Base-by-base conservation (phyloP, 92 coral and sea anemone genomes). In the Epizoanthus scotinus region DNA sequence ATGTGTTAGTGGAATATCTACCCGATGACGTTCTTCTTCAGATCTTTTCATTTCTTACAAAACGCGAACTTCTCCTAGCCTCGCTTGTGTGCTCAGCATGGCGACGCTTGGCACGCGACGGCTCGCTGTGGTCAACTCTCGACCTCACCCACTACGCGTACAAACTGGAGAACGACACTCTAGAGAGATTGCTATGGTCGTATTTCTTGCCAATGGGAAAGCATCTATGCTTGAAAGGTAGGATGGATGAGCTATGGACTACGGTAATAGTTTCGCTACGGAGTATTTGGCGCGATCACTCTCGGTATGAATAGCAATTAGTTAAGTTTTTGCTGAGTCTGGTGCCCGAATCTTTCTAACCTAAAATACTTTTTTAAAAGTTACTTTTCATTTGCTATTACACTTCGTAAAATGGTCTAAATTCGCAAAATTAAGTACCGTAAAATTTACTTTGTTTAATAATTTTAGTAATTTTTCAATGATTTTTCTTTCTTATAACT, bases 21-120 rank as follows among this genome's bases (percentile, higher is more conserved):
- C 84, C 95, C 0, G 95, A 91, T 59, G 92, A 91, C 54, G 78
- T 89, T n/a, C 66, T 90, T 75, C 69, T 91, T 42, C 80, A 72
- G 10, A 50, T 91, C 17, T 89, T 91, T 81, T 52, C 82, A 34
- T 88, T 83, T 34, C 85, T 91, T n/a, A 38, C 79, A 55, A 78
- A 61, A 34, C 70, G 19, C 61, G 89, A 85, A 4, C 83, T 89
- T 2, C 52, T 89, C 29, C 59, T 61, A 31, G 88, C 62, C 10
- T 82, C 92, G 18, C 83, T 74, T 66, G 93, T 91, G 22, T 91
- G 95, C 72, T 65, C 63, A 0, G 64, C 77, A 27, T 91, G 95
- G 95, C 71, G 82, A 5, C 93, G 92, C 12, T 26, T 91, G 17
- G 67, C 91, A 40, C 90, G 70, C 25, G 95, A 91, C 25, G 85